Conservation (phyloP, 2,113 vertebrate genomes). For the Pygoscelis antarcticus region DNA sequence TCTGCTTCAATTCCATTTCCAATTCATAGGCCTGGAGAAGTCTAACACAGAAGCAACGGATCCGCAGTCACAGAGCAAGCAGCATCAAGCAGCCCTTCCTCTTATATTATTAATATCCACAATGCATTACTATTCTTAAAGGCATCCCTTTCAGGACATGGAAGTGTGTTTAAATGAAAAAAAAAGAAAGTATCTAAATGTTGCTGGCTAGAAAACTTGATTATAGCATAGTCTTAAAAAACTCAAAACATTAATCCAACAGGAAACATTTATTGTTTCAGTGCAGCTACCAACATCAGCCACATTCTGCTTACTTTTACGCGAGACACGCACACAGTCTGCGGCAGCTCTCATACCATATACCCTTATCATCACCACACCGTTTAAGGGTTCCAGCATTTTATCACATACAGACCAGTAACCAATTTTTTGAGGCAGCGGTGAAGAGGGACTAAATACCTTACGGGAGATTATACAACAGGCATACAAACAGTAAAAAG, state of each 20-base stretch:
- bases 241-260: neutral
- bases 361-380: fast-evolving
- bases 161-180: neutral
- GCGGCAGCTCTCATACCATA: fast-evolving
- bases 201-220: neutral
- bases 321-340: fast-evolving
- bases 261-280: neutral
- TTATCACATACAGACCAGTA: neutral
- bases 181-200: fast-evolving
- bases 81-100: neutral
- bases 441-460: neutral
- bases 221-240: neutral
- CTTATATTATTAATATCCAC: fast-evolving
- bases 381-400: neutral
- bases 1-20: no score
- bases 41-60: neutral
- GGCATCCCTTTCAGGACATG: fast-evolving
- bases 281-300: neutral
- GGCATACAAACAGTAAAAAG: neutral
- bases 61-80: no score
- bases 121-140: fast-evolving
- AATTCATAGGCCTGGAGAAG: neutral
- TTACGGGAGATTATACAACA: neutral
- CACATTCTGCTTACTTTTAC: fast-evolving
- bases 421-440: neutral